Base-by-base conservation (phyloP, 2,888 invertebrate genomes). In the Molanna angustata region DNA sequence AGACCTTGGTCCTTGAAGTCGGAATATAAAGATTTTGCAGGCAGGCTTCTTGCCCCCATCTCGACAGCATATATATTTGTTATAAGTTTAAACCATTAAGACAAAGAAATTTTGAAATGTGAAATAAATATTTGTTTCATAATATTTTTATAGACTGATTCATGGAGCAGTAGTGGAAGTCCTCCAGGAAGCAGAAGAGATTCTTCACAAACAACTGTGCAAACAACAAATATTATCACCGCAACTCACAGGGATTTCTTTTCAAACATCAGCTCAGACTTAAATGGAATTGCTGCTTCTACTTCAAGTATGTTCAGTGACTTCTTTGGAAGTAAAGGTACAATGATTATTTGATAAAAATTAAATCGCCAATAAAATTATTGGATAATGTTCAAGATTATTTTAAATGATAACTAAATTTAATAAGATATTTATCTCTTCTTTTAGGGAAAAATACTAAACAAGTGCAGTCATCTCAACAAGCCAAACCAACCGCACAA, bases 261-360 rank as follows among this genome's bases (percentile, higher is more conserved):
- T 73, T 86, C 93, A 56, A 87, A 92, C 65, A 89, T 97, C 66
- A 92, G 93, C 65, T 92, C 86, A 21, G 96, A 97, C 68, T 79
- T 97, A 49, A 94, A 94, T 67, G 94, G 94, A 4, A 82, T 94
- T 43, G 94, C 96, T 16, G 89, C 93, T 1, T 93, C 95, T 60
- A 95, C 94, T 0, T 86, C 91, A 13, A 94, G 86, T 69, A 94
- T 96, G 84, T 91, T 97, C 67, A 93, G 93, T 49, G 96, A 94
- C 69, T 82, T 97, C 63, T 95, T 97, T 69, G 93, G 95, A 68
- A 78, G 76, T 32, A 85, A 83, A 69, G 84, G 81, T 80, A 17
- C 16, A 37, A 18, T 37, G 27, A 27, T 27, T 27, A 27, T 27
- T 11, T 27, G 11, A 27, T 7, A 27, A 11, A 27, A 7, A 27